Conservation (phyloP, 2,113 vertebrate genomes). For the Corythornis madagascariensis region DNA sequence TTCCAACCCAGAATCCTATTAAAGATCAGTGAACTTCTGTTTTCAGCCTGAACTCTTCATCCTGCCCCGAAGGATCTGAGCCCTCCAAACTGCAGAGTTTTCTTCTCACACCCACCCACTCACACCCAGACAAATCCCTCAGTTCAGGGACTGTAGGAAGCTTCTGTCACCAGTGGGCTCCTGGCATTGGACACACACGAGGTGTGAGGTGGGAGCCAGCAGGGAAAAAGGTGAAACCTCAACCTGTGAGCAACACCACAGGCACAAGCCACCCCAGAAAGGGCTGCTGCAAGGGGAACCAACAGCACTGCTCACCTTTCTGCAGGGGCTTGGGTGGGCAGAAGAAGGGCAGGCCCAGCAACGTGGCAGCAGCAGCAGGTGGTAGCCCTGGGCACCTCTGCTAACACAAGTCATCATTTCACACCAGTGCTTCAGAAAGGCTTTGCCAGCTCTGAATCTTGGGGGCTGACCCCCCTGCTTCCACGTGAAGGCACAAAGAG, state of each 20-base stretch:
- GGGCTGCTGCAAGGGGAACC: neutral
- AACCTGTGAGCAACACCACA: neutral
- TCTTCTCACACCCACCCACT: neutral
- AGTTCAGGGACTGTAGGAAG: neutral
- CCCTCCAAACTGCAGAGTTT: neutral
- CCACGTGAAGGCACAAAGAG: neutral
- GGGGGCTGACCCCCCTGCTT: neutral
- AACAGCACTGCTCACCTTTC: accelerated
- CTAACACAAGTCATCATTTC: neutral
- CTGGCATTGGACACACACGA: neutral
- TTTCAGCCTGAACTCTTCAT: neutral
- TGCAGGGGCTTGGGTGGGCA: neutral
- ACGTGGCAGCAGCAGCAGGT: neutral
- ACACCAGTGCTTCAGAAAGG: neutral
- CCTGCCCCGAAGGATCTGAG: neutral
- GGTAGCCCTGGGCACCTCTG: neutral
- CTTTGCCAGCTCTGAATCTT: neutral
- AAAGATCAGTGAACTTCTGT: neutral
- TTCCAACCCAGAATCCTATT: neutral
- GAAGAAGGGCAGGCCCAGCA: neutral
- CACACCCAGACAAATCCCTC: neutral
- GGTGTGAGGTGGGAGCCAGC: accelerated
- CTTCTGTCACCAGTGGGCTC: neutral
- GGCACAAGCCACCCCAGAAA: neutral
- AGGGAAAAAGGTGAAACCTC: neutral